Base-by-base conservation (phyloP, 1,140 invertebrate genomes). In the Pseudomyrmex sp. region DNA sequence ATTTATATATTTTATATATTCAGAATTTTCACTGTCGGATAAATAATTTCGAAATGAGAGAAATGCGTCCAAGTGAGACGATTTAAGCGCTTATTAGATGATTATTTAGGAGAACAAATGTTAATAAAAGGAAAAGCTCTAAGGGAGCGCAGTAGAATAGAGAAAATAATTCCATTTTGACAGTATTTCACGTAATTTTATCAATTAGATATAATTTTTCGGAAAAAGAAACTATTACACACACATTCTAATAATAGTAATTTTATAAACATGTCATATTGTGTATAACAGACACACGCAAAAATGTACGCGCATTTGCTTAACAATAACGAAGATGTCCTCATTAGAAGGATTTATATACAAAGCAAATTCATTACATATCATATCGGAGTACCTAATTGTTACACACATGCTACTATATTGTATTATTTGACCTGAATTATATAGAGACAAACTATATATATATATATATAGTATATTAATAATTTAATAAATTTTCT, bases 71-170 rank as follows among this genome's bases (percentile, higher is more conserved):
- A 79, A 20, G 52, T 80, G 76, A 79, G 9, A 79, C 54, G 70
- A 80, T 80, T 58, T 59, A 80, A 70, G 76, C 76, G 76, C 76
- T 80, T 80, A 72, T 72, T 80, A 80, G 66, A 2, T 50, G 46
- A 72, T 72, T 69, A 70, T 35, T 63, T 61, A 80, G 44, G 44
- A 59, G 44, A 59, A 72, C 54, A 59, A 59, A 26, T 79, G 44
- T 69, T 79, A 48, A 58, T 69, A 79, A 79, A 65, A 79, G 48
- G 1, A 10, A 75, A 18, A 20, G 15, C 20, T 70, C 15, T 8
- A 12, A 68, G 20, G 10, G 54, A 61, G 23, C 44, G 15, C 15
- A 35, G 20, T 50, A 80, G 44, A 18, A 50, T 79, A 48, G 58
- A 70, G 1, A 48, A 72, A 72, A 50, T 12, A 46, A 23, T 50